A percentile compares a stretch with the other conserved stretches of the same genome.
phyloP scores from a whole-genome alignment of 1,140 invertebrate species.

The Wiebesia pumilae region DNA sequence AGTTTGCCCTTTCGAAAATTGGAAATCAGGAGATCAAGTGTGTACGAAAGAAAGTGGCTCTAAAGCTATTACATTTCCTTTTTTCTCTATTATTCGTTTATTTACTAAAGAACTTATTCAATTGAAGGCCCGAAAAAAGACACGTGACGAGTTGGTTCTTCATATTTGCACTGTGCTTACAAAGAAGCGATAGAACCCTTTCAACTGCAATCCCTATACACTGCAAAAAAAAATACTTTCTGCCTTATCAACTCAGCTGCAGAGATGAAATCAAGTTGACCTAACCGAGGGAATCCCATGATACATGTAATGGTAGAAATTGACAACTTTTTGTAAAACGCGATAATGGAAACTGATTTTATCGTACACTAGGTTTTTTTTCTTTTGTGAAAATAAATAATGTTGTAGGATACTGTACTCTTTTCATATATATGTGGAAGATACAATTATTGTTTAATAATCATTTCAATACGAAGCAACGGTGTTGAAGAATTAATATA shows the following conservation, averaged over 20 bases:
- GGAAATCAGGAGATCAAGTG: background rate
- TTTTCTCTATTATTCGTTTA: background rate
- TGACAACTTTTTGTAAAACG: background rate
- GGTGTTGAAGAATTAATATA: too few relatives aligned
- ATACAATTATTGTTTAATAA: too few relatives aligned
- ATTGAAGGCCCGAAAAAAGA: background rate
- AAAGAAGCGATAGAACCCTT: background rate
- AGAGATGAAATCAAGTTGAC: background rate
- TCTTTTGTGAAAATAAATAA: too few relatives aligned
- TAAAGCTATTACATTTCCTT: background rate
- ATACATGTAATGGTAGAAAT: background rate
- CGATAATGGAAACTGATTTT: too few relatives aligned
- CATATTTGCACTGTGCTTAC: background rate
- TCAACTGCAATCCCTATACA: background rate
- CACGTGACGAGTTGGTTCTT: background rate
- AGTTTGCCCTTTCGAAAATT: too few relatives aligned
- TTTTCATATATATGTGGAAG: too few relatives aligned
- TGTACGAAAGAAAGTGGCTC: background rate
- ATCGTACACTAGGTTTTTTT: too few relatives aligned
- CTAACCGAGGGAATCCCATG: too few relatives aligned
- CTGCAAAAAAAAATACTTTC: background rate
- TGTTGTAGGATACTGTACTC: too few relatives aligned
- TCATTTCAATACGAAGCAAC: too few relatives aligned
- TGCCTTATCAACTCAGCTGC: background rate
- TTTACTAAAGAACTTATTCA: background rate